These are phyloP conservation scores for Myotis pilosus DNA, from an alignment of 2,797 vertebrate genomes.

Conservation along the genomic window DNA sequence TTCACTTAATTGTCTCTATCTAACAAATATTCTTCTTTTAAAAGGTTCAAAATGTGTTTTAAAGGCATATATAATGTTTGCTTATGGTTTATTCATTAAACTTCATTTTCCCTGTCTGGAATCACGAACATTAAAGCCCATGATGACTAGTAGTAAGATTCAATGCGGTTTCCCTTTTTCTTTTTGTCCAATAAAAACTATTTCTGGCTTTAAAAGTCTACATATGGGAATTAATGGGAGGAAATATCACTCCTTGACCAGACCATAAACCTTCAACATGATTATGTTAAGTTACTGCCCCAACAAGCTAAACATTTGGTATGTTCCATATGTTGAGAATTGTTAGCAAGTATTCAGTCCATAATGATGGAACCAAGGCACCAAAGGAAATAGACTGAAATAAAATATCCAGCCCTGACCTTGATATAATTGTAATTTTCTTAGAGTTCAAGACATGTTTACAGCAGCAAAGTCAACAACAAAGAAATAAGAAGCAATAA, in stretches of 20 bases:
- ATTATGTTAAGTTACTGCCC: background rate
- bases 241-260: background rate
- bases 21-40: background rate
- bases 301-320: background rate
- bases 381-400: background rate
- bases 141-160: background rate
- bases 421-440: background rate
- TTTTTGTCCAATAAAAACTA: background rate
- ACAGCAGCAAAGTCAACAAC: background rate
- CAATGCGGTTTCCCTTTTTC: background rate
- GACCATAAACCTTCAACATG: background rate
- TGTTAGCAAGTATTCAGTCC: background rate
- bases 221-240: background rate
- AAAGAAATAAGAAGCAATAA: background rate
- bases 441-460: background rate
- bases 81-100: conserved; percentile 1
- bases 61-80: background rate
- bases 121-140: background rate
- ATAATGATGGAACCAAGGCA: background rate
- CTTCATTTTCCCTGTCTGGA: background rate
- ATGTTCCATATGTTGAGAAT: background rate
- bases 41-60: background rate
- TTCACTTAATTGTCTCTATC: background rate
- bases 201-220: background rate
- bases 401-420: background rate